phyloP scores from a whole-genome alignment of 2,113 vertebrate species.

The Chionomys nivalis region DNA sequence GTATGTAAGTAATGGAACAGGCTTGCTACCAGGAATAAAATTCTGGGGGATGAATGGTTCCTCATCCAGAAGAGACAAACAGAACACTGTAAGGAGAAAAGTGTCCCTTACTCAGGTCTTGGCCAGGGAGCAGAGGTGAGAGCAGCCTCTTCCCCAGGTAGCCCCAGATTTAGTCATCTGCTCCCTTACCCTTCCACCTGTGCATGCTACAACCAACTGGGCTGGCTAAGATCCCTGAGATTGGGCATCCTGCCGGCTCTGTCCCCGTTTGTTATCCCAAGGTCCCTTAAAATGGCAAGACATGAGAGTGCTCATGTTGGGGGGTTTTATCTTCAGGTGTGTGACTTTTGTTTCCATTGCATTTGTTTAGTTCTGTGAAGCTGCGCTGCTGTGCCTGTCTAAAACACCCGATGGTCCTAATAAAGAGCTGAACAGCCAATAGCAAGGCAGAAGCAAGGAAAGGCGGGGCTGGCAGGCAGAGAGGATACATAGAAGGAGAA shows the following conservation, averaged over 20 bases:
- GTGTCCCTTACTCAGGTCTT: no score
- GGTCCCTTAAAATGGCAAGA: background rate
- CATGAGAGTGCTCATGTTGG: background rate
- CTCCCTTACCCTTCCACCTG: background rate
- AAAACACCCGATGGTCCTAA: no score
- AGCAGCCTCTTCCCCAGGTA: no score
- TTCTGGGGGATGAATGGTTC: background rate
- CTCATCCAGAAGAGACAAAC: background rate
- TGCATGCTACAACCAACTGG: background rate
- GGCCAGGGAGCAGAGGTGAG: rapidly evolving
- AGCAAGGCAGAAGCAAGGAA: no score
- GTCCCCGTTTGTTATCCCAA: no score
- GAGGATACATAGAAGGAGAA: no score
- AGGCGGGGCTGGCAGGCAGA: no score
- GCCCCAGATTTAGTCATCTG: background rate
- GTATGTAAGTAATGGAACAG: background rate
- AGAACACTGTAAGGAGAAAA: background rate
- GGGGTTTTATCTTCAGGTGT: no score
- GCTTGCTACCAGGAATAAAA: background rate
- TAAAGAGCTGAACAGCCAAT: no score
- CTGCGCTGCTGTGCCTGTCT: no score
- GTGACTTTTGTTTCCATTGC: no score
- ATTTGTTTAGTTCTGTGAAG: no score
- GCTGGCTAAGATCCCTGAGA: background rate
- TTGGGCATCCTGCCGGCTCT: background rate